Evolutionary conservation across 2,888 invertebrate genomes (phyloP).

Genomic region (Homarus gammarus): DNA sequence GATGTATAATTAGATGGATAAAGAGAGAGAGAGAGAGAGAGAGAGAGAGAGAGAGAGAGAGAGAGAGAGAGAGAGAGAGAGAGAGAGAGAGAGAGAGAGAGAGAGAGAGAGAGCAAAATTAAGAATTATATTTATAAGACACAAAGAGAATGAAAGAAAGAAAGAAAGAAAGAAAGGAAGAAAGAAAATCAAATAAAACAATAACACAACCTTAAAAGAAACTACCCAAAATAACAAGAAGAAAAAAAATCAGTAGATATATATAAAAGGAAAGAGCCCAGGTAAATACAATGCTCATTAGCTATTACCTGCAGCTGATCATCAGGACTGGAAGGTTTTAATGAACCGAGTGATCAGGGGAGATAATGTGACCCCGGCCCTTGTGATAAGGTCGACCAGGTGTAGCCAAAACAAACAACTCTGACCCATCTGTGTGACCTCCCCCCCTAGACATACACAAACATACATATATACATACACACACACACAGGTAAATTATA

Average conservation of each 20-base stretch:
- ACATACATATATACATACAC: no score
- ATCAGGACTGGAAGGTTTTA: neutral
- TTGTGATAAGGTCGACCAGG: no score
- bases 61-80: constrained; percentile 38
- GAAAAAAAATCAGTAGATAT: no score
- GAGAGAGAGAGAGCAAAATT: constrained; percentile 18
- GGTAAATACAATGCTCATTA: no score
- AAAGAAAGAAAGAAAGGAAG: constrained; percentile 6
- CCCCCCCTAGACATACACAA: no score
- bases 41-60: constrained; percentile 32
- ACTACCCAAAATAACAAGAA: no score
- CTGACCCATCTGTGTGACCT: no score
- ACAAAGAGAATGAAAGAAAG: constrained; percentile 13
- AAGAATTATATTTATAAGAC: neutral
- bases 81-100: constrained; percentile 42
- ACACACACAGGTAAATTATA: no score
- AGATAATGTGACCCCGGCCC: no score
- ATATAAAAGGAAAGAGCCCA: no score
- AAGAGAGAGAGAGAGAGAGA: constrained; percentile 20
- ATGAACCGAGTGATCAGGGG: neutral
- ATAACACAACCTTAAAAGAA: neutral
- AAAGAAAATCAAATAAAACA: neutral
- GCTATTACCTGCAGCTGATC: no score
- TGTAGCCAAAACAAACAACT: no score
- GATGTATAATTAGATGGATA: neutral